Percentiles rank a stretch among this genome's conserved stretches.
Evolutionary conservation across 2,797 vertebrate genomes (phyloP).

Genomic region (Catamblyrhynchus diadema): DNA sequence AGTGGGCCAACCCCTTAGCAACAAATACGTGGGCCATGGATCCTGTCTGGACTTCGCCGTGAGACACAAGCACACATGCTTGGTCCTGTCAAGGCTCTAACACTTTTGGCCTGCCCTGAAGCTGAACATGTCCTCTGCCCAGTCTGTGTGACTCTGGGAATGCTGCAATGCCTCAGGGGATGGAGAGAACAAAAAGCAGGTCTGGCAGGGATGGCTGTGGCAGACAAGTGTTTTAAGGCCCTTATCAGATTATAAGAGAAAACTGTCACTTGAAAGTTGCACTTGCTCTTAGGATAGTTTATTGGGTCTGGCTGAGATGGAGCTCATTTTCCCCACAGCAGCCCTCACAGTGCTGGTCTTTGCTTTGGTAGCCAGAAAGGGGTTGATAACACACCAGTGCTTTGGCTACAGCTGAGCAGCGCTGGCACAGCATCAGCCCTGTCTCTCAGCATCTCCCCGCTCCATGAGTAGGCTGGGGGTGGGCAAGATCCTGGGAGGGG

Average conservation of each 20-base stretch:
- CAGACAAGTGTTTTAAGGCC: not conserved
- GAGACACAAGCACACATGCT: not conserved
- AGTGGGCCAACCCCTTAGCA: rapidly evolving
- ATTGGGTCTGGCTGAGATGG: not conserved
- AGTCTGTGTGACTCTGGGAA: not conserved
- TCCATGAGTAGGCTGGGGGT: not conserved
- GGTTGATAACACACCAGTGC: not conserved
- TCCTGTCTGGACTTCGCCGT: not conserved
- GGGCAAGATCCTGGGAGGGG: not conserved
- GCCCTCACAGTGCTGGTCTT: not conserved
- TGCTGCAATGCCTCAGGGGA: not conserved
- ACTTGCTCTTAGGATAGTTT: not conserved
- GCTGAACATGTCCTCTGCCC: not conserved
- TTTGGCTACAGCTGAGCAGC: not conserved
- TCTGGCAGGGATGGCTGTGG: not conserved
- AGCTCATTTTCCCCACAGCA: not conserved
- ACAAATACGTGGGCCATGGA: not conserved
- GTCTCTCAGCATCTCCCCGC: not conserved
- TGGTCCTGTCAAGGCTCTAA: not conserved
- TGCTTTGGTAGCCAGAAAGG: not conserved
- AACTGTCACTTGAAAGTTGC: not conserved
- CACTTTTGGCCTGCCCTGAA: not conserved
- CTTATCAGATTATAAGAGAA: not conserved
- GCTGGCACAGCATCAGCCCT: not conserved
- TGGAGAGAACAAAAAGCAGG: not conserved